Evolutionary conservation across 2,888 invertebrate species (phyloP).

Genomic region (Eristalis arbustorum): DNA sequence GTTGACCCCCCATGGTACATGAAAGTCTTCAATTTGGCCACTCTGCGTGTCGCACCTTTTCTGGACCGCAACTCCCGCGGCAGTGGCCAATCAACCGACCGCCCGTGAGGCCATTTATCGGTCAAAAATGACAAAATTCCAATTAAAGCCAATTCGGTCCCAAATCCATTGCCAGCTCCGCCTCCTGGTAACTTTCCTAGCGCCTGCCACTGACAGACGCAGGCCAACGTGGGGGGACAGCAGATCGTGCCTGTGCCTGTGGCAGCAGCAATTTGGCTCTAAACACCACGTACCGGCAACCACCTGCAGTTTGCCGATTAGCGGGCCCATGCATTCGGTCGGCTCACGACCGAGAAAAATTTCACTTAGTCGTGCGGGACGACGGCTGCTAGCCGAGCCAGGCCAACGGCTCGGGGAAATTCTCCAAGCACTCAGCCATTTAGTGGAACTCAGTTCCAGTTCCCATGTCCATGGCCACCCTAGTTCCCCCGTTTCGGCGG

Average conservation of each 20-base stretch:
- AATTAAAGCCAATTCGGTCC: background rate
- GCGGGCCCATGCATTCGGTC: background rate
- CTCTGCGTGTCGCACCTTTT: background rate
- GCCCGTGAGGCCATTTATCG: background rate
- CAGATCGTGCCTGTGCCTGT: background rate
- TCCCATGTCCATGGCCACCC: background rate
- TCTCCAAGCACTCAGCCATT: background rate
- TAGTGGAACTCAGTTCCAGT: background rate
- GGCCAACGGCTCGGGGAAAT: background rate
- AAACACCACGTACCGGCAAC: slow-evolving; percentile 2
- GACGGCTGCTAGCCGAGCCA: background rate
- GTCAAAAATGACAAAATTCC: background rate
- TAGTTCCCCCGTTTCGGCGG: background rate
- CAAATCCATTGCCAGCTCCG: background rate
- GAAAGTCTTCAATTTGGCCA: background rate
- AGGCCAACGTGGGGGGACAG: background rate
- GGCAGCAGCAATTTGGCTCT: background rate
- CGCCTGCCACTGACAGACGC: background rate
- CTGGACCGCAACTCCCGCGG: background rate
- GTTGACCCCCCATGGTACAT: background rate
- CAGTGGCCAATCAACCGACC: background rate
- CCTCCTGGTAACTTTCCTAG: background rate
- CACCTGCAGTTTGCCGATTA: background rate
- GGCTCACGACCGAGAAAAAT: background rate
- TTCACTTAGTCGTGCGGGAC: slow-evolving; percentile 1